phyloP scores from a whole-genome alignment of 2,113 vertebrate species.

The Xerus inauris region DNA sequence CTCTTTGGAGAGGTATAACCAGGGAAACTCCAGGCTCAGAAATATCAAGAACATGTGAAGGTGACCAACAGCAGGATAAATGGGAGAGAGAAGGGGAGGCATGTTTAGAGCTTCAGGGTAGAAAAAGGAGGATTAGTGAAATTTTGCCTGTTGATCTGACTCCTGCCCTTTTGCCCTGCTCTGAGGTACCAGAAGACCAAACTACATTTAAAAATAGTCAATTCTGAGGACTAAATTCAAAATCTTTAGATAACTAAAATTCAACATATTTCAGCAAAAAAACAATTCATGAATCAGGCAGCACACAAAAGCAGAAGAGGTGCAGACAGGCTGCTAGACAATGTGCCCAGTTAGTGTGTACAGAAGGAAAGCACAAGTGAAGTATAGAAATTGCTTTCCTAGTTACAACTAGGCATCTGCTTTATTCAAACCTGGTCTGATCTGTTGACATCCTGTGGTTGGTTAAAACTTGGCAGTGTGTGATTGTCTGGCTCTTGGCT shows the following conservation, averaged over 20 bases:
- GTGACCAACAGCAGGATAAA: background rate
- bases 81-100: background rate
- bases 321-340: background rate
- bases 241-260: background rate
- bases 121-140: background rate
- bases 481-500: background rate
- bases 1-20: too few relatives aligned
- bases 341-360: background rate
- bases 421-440: background rate
- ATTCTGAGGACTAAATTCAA: background rate
- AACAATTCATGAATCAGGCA: background rate
- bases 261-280: background rate
- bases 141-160: background rate
- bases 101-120: background rate
- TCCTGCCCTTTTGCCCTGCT: background rate
- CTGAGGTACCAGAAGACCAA: background rate
- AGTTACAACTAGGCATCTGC: background rate
- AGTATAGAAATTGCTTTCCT: background rate
- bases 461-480: too few relatives aligned
- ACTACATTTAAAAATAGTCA: too few relatives aligned
- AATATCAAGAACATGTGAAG: background rate
- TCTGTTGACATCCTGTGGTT: background rate
- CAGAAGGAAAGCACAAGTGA: background rate
- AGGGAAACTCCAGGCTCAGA: background rate
- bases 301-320: background rate